Conservation (phyloP, 2,113 vertebrate species). For the Mesembrinibis cayennensis region DNA sequence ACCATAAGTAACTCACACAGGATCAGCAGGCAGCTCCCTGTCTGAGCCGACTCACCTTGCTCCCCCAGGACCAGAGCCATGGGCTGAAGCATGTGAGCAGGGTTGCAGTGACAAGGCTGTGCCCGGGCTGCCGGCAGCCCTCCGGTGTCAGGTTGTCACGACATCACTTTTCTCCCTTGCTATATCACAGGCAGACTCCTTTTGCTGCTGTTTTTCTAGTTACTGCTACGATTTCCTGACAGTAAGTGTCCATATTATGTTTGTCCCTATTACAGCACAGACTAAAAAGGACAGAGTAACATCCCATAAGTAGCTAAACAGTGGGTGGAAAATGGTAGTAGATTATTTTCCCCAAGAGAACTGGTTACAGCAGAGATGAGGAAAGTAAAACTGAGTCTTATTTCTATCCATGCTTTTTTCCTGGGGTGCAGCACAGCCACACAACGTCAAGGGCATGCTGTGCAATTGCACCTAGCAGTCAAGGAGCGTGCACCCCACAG, state of each 20-base stretch:
- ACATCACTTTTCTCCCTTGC: neutral
- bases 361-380: neutral
- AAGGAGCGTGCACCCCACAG: accelerated
- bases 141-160: neutral
- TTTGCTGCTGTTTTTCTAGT: neutral
- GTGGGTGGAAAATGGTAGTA: neutral
- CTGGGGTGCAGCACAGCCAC: neutral
- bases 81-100: neutral
- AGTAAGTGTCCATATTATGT: neutral
- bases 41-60: neutral
- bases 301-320: neutral
- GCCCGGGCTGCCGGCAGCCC: neutral
- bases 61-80: accelerated
- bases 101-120: neutral
- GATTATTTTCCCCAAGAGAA: neutral
- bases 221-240: neutral
- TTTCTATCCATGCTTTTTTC: neutral
- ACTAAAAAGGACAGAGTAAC: neutral
- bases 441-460: accelerated
- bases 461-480: neutral
- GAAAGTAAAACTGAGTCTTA: neutral
- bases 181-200: neutral
- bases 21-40: neutral
- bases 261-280: neutral
- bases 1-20: accelerated